Evolutionary conservation across 2,888 invertebrate species (phyloP).

Genomic region (Macrosiphum euphorbiae): DNA sequence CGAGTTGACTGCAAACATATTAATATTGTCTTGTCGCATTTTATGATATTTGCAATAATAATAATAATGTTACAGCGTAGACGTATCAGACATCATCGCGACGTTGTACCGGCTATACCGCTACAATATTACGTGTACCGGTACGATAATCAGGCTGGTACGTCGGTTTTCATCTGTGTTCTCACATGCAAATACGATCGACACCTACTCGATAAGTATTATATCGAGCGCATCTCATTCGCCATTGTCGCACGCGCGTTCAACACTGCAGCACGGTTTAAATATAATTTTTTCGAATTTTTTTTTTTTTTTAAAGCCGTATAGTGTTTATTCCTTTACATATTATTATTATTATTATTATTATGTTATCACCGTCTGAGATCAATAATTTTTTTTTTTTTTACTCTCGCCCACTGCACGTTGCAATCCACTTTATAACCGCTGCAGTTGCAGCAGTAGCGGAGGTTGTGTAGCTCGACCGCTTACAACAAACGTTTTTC

Average conservation of each 20-base stretch:
- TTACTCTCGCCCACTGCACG: constrained; percentile 16
- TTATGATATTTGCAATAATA: neutral
- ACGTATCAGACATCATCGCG: constrained; percentile 3
- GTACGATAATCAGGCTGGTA: neutral
- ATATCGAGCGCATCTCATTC: neutral
- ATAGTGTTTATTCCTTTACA: neutral
- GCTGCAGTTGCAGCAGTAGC: constrained; percentile 48
- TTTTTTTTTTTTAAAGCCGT: neutral
- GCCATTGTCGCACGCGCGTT: neutral
- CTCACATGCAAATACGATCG: constrained; percentile 24
- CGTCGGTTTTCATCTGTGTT: constrained; percentile 4
- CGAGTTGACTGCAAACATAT: neutral
- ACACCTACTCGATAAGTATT: constrained; percentile 36
- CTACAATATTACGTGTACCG: neutral
- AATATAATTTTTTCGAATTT: neutral
- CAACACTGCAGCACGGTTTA: neutral
- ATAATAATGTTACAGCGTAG: neutral
- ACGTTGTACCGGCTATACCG: neutral
- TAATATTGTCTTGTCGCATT: neutral
- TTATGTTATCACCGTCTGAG: constrained; percentile 54
- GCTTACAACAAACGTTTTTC: constrained; percentile 24
- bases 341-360: neutral
- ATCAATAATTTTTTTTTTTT: constrained; percentile 48
- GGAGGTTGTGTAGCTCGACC: neutral
- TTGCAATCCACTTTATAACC: constrained; percentile 38